These are phyloP conservation scores for Chaetogeoica ovagalla DNA, from an alignment of 2,888 invertebrate species.

Conservation along the genomic window DNA sequence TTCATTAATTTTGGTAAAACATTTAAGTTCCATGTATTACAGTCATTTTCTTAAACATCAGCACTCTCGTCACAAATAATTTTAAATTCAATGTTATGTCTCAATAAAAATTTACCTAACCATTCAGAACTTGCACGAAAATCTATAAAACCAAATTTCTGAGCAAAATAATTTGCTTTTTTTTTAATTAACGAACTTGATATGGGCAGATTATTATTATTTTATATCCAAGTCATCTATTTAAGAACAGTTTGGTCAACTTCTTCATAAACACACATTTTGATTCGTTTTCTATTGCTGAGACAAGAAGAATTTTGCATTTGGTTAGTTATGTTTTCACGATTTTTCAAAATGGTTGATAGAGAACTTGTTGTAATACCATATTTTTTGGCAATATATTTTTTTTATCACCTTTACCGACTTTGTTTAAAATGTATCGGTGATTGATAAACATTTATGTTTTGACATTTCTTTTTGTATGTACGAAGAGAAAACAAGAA, in stretches of 20 bases:
- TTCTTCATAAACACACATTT: slow-evolving; percentile 4
- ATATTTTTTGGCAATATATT: neutral
- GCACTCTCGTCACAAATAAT: too few species aligned
- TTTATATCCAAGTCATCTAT: slow-evolving; percentile 8
- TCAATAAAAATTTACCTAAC: neutral
- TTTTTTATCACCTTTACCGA: slow-evolving; percentile 5
- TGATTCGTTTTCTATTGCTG: slow-evolving; percentile 16
- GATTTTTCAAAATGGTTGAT: too few species aligned
- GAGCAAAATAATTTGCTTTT: slow-evolving; percentile 5
- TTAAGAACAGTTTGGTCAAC: slow-evolving; percentile 14
- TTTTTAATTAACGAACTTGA: too few species aligned
- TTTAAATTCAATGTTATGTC: neutral
- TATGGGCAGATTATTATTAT: slow-evolving; percentile 21
- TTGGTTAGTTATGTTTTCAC: too few species aligned
- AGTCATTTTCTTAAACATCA: too few species aligned
- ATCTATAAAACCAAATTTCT: neutral
- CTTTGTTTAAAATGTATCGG: slow-evolving; percentile 1
- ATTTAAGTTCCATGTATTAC: too few species aligned
- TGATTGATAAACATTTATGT: neutral
- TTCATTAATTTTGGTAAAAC: too few species aligned
- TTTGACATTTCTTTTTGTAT: too few species aligned
- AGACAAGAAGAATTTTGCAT: too few species aligned
- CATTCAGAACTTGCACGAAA: slow-evolving; percentile 2
- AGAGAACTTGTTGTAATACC: neutral
- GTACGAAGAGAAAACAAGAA: too few species aligned